Base-by-base conservation (phyloP, 2,797 vertebrate species). In the Acanthurus lineatus region DNA sequence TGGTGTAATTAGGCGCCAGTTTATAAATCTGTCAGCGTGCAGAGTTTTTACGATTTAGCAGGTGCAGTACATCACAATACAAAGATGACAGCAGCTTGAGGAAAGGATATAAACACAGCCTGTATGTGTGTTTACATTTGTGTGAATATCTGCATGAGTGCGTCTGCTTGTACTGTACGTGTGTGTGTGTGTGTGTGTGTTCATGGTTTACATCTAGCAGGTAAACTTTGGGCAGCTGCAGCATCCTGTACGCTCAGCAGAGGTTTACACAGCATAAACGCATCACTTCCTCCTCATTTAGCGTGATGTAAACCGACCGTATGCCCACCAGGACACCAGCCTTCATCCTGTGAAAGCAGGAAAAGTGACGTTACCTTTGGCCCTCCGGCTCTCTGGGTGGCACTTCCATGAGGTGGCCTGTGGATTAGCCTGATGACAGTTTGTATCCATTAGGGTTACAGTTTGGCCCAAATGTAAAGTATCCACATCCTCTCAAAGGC, bases 181-280 rank as follows among this genome's bases (percentile, higher is more conserved):
- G 25, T 25, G 25, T 25, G 25, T 25, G 25, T 25, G 25, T 25
- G 2, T 42, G 61, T 47, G 73, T 58, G 74, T 32, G 83, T 47
- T 53, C 76, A 28, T 61, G 71, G 92, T 94, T 93, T 94, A 93
- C 86, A 86, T 89, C 74, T 65, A 86, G 84, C 94, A 96, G 95
- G 94, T 95, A 93, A 94, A 95, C 94, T 88, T 86, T 69, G 70
- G 69, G 86, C 91, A 92, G 89, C 93, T 92, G 92, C 82, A 48
- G 88, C 84, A 75, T 92, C 91, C 90, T 78, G 85, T 66, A 54
- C 9, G 59, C 79, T 81, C 68, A 15, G 65, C 32, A 0, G 69
- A 84, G 73, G 94, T 95, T 95, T 95, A 95, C 86, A 88, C 85
- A 91, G 86, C 60, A 60, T 94, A 94, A 95, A 94, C 91, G 88